Percentiles rank a stretch among this genome's conserved stretches.
phyloP scores from a whole-genome alignment of 2,888 invertebrate genomes.

The Halictus ligatus region DNA sequence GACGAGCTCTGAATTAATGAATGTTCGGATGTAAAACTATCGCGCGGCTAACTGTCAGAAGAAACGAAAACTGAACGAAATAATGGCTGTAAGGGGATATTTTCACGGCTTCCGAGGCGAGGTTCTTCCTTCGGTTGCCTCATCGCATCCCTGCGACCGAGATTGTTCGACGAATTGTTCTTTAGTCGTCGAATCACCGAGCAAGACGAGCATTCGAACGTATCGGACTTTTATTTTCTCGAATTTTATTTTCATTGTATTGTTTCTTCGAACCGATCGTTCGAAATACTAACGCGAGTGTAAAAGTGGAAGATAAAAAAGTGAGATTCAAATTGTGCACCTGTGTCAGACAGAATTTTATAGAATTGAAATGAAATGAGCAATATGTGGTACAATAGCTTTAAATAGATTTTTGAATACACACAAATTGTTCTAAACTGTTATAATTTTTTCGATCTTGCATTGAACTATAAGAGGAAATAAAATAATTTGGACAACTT shows the following conservation, averaged over 20 bases:
- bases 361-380: not conserved
- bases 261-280: not conserved
- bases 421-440: not conserved
- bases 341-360: not conserved
- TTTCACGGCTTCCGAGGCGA: conserved; percentile 37
- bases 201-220: not conserved
- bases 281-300: not conserved
- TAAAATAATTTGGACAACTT: too few species aligned
- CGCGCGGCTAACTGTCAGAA: conserved; percentile 62
- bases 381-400: too few species aligned
- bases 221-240: not conserved
- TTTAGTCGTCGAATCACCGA: not conserved
- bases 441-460: too few species aligned
- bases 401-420: not conserved
- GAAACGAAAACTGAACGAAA: conserved; percentile 48
- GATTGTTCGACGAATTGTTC: conserved; percentile 7
- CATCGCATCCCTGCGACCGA: not conserved
- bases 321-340: not conserved
- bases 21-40: conserved; percentile 65
- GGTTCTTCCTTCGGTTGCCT: not conserved
- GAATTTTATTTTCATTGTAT: not conserved
- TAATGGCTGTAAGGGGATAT: conserved; percentile 38
- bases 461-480: too few species aligned
- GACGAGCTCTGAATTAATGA: conserved; percentile 72
- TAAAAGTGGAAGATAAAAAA: not conserved